Evolutionary conservation across 2,113 vertebrate species (phyloP), one percentile per base, ranked within the genome.

Genomic region (Melanocharis versteri): DNA sequence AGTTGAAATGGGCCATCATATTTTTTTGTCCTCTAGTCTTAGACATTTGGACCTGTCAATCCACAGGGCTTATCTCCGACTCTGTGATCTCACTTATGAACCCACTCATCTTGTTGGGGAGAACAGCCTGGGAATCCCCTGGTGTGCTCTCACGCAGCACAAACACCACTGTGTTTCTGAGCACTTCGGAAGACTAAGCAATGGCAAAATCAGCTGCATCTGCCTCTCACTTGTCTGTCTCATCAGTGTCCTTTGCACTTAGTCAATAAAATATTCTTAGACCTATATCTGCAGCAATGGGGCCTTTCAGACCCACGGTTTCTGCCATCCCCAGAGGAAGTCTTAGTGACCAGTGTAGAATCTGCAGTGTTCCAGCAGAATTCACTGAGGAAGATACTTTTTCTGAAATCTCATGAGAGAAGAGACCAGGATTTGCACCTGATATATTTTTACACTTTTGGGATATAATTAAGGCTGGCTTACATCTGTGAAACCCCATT

Each of bases 271-370:
- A 60, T 39, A 69, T 35, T 45, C n/a, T 54, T 28, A 35, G 21
- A 3, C 17, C 21, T 51, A 0, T 5, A 14, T 53, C 18, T 79
- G 37, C 11, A 54, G 16, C 51, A 42, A 47, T 16, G 50, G 33
- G 21, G 11, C 20, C 48, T 72, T 87, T 83, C 35, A 93, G 35
- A 20, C 14, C 26, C 39, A 6, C 1, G 1, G 20, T 11, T 22
- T 66, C 39, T 69, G 18, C 28, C 19, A 69, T 87, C 27, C 66
- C 50, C 27, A 61, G 39, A 35, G 45, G 50, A 85, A 47, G 8
- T 11, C 57, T 60, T 27, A 65, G 58, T 0, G 0, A 42, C 21
- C 37, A 44, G 8, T 35, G n/a, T 0, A 37, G 19, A 37, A 47
- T 37, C 57, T 69, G 58, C 42, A 58, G 42, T 23, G 27, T 40